Base-by-base conservation (phyloP, 2,797 vertebrate species). In the Poeciliopsis infans region DNA sequence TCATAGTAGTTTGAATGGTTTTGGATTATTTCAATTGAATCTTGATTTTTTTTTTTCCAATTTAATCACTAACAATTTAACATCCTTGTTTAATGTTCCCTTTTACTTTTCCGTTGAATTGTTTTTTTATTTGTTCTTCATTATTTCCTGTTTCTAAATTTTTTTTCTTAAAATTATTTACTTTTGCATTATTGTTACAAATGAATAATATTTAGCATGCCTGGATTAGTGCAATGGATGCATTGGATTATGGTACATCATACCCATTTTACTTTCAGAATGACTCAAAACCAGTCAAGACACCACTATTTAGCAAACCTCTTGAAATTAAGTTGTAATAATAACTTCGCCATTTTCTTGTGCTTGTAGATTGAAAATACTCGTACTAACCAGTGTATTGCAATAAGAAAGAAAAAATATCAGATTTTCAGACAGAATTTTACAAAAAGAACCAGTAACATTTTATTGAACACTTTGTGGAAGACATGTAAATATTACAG, bases 401-500 rank as follows among this genome's bases (percentile, higher is more conserved):
- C 74, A 28, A 76, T 13, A 49, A 57, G 13, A 47, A 47, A 20
- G 53, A 18, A 18, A 69, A 68, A 59, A 57, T 1, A 33, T 1
- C 74, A 75, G 8, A 71, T 71, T 36, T 73, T 15, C 18, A 83
- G 55, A 84, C 81, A 83, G 74, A 78, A 71, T 76, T 86, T 92
- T 95, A 95, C 86, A 94, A 95, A 95, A 95, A 92, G 88, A 93
- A 93, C 89, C 92, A 94, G 95, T 94, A 94, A 94, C 94, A 95
- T 94, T 96, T 96, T 95, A 96, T 96, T 96, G 94, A 96, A 95
- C 96, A 96, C 95, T 95, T 92, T 95, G 94, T 96, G 96, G 96
- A 96, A 96, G 96, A 96, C 96, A 96, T 96, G 95, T 96, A 96
- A 96, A 96, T 95, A 95, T 95, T 95, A 95, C 95, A 96, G 95